Conservation (phyloP, 1,140 invertebrate genomes). For the Drosophila arizonae region DNA sequence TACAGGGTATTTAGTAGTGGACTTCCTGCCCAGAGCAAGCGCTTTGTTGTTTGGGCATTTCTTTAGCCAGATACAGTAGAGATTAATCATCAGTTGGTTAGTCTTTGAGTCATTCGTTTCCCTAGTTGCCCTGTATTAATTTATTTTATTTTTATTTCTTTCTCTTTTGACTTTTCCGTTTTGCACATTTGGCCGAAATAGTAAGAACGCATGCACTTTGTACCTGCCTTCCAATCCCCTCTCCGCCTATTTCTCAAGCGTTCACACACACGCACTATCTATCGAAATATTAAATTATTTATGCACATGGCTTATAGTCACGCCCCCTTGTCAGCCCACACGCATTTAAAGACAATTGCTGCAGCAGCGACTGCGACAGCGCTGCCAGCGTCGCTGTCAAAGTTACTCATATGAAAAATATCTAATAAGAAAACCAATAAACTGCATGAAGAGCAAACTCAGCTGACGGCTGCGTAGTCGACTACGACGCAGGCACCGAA, state of each 20-base stretch:
- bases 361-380: constrained; percentile 11
- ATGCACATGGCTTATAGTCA: constrained; percentile 43
- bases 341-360: constrained; percentile 35
- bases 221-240: constrained; percentile 14
- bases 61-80: constrained; percentile 19
- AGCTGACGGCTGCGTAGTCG: constrained; percentile 15
- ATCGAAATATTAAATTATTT: constrained; percentile 40
- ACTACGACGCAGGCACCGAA: constrained; percentile 23
- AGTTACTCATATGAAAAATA: constrained; percentile 57
- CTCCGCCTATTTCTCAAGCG: not conserved
- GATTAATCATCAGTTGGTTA: constrained; percentile 46
- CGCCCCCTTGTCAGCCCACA: constrained; percentile 34
- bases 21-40: not conserved
- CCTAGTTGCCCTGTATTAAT: constrained; percentile 17
- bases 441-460: constrained; percentile 44
- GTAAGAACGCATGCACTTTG: constrained; percentile 34
- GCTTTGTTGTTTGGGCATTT: constrained; percentile 19
- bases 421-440: constrained; percentile 71
- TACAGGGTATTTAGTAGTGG: constrained; percentile 20
- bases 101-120: constrained; percentile 44
- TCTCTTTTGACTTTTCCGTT: constrained; percentile 1
- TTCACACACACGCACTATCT: constrained; percentile 7
- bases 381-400: constrained; percentile 35
- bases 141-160: not conserved
- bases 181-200: constrained; percentile 29